Base-by-base conservation (phyloP, 2,797 vertebrate genomes). In the Clarias fuscus region DNA sequence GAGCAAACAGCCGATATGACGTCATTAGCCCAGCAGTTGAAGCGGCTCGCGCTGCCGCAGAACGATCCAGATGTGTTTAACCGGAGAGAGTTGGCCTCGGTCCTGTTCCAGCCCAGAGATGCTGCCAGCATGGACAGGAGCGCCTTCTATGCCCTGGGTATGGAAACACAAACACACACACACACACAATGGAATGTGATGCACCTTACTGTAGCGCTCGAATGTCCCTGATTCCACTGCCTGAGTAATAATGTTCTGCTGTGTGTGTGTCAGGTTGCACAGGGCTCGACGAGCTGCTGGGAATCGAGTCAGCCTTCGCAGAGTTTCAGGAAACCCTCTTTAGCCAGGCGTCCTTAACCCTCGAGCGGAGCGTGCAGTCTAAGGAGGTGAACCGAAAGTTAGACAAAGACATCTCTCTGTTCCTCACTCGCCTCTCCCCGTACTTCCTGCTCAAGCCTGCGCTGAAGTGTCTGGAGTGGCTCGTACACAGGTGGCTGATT, bases 401-500 rank as follows among this genome's bases (percentile, higher is more conserved):
- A 92, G 94, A 99, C 88, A 94, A 94, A 65, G 94, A 92, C 89
- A 96, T 99, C 91, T 94, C 96, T 0, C 93, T 96, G 64, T 99
- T 99, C 90, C 96, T 99, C 73, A 92, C 95, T 68, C 97, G 97
- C 43, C 90, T 99, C 33, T 98, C 96, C 1, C 98, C 98, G 0
- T 99, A 98, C 91, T 99, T 99, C 90, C 95, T 99, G 91, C 96
- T 99, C 64, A 98, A 96, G 43, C 98, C 98, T 6, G 97, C 98
- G 0, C 97, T 98, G 91, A 99, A 99, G 92, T 99, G 98, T 92
- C 94, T 99, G 13, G 98, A 99, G 88, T 99, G 98, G 98, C 95
- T 99, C 40, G 93, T 99, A 90, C 96, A 98, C 92, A 98, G 98
- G 98, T 99, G 94, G 1, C 2, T 7, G 37, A 48, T 68, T 24